Evolutionary conservation across 2,113 vertebrate genomes (phyloP).

Genomic region (Platanista minor): DNA sequence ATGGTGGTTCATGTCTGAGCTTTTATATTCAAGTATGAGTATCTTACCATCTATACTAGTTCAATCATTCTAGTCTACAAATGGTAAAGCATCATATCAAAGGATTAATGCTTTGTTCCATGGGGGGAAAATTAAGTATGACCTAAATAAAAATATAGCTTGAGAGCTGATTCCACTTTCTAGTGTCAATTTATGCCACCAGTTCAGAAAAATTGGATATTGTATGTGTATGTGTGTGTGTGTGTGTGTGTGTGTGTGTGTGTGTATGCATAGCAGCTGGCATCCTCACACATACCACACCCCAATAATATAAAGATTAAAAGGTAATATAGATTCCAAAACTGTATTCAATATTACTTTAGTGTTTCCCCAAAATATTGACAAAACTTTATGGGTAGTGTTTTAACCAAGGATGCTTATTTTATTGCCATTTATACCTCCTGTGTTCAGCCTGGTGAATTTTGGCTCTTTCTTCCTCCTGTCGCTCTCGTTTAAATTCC

Average conservation of each 20-base stretch:
- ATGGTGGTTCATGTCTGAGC: background rate
- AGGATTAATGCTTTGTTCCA: background rate
- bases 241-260: background rate
- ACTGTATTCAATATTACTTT: background rate
- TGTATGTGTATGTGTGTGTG: background rate
- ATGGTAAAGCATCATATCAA: background rate
- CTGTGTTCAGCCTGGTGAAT: conserved; percentile 77
- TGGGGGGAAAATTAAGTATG: background rate
- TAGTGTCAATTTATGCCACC: background rate
- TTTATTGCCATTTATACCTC: conserved; percentile 78
- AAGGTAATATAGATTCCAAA: background rate
- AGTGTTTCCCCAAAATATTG: background rate
- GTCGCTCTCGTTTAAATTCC: conserved; percentile 75
- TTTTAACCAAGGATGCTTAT: conserved; percentile 6
- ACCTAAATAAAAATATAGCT: background rate
- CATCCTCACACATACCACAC: background rate
- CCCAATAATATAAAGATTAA: background rate
- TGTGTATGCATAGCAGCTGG: background rate
- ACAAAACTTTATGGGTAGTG: conserved; percentile 26
- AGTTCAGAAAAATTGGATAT: background rate
- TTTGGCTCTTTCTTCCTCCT: conserved; percentile 77
- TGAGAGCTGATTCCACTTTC: background rate
- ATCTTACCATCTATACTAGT: background rate
- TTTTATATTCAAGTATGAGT: background rate
- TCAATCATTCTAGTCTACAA: background rate